Evolutionary conservation across 2,113 vertebrate species (phyloP), one percentile per base, ranked within the genome.

Genomic region (Calidris pygmaea): DNA sequence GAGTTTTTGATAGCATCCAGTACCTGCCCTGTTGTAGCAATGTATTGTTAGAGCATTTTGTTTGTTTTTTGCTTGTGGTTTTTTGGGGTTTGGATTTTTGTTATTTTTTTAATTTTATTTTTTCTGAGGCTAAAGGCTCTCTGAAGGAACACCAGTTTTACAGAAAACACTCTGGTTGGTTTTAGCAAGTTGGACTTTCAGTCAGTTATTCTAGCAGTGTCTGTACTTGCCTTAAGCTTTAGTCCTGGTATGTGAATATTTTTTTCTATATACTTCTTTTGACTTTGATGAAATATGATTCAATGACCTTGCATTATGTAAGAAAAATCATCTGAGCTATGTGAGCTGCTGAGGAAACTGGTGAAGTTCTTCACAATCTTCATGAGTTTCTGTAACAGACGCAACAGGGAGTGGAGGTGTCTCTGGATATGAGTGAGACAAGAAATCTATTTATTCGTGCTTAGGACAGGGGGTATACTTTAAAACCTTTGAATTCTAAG

Each of bases 51-150:
- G 65, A 70, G 22, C 6, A 18, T 5, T 5, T 70, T 37, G 15
- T n/a, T 73, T 19, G 9, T 2, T 9, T 66, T 80, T 48, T 45
- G 22, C 82, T 68, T 81, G 75, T 58, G 32, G 4, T 17, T 59
- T 60, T 29, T 11, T 6, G 17, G 6, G 12, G 7, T 1, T 37
- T 32, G 2, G 2, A 26, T 8, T 32, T 14, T 22, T 35, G 41
- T 45, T 53, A n/a, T 73, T 77, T 21, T 21, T 29, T 77, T 91
- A 17, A 30, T 39, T 63, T 39, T 7, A 27, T 73, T 84, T 92
- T 92, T 95, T 90, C 77, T 81, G 56, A 85, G 59, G 85, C 56
- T 88, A 90, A 85, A 84, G 37, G 35, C 20, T 95, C 58, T 91
- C 53, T 56, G 48, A 73, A 76, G 43, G 90, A 18, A 5, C 41